Percentiles rank a stretch among this genome's conserved stretches.
These are phyloP conservation scores for Philereme transversata DNA, from an alignment of 2,888 invertebrate species.

Conservation along the genomic window DNA sequence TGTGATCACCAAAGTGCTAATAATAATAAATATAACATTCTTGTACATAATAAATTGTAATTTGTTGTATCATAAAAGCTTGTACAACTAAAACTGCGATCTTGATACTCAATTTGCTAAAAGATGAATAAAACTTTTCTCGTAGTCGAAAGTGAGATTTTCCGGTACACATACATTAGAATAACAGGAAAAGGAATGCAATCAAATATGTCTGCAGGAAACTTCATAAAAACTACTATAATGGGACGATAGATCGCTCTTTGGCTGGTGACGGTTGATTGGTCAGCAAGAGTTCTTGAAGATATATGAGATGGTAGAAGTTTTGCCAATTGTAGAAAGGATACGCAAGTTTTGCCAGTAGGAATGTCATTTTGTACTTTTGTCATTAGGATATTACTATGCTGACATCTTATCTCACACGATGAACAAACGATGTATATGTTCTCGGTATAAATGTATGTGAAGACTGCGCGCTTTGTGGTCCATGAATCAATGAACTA, in stretches of 20 bases:
- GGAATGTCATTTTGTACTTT: too few species aligned
- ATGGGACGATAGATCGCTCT: constrained; percentile 15
- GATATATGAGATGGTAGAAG: constrained; percentile 5
- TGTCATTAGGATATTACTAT: too few species aligned
- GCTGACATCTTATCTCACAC: too few species aligned
- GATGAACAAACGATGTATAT: too few species aligned
- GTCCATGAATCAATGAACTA: too few species aligned
- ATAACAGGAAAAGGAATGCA: constrained; percentile 24
- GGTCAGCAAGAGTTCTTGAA: constrained; percentile 16
- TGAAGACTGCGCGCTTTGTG: too few species aligned
- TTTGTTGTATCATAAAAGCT: not conserved
- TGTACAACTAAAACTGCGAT: not conserved
- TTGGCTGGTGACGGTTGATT: constrained; percentile 15
- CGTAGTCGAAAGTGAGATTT: constrained; percentile 17
- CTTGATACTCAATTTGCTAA: constrained; percentile 20
- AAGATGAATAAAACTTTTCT: constrained; percentile 22
- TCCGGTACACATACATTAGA: constrained; percentile 10
- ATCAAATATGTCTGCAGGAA: constrained; percentile 10
- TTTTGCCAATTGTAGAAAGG: too few species aligned
- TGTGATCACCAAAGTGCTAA: not conserved
- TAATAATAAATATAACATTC: not conserved
- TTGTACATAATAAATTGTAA: not conserved
- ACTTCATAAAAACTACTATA: constrained; percentile 14
- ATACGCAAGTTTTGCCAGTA: not conserved
- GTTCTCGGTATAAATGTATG: too few species aligned